Base-by-base conservation (phyloP, 2,113 vertebrate species). In the Turdus rufiventris region DNA sequence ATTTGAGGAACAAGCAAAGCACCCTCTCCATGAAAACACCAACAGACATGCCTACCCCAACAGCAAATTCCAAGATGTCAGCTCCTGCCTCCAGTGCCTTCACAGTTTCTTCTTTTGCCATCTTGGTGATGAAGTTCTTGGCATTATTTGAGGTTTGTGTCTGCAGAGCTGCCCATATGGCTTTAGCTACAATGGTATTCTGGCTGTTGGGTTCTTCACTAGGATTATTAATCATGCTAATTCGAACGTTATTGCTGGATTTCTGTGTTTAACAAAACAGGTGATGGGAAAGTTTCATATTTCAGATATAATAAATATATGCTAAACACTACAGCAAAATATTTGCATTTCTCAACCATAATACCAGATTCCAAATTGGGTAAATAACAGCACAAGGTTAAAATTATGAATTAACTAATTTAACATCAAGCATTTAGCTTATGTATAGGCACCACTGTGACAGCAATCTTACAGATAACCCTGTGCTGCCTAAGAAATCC, bases 51-150 rank as follows among this genome's bases (percentile, higher is more conserved):
- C 98, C 98, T 97, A 99, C 99, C 98, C 99, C 99, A 11, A 99
- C 99, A 26, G 99, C 98, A 66, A 99, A 99, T 40, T 98, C 98
- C 6, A 86, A 61, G 5, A 99, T 94, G 79, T 99, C 97, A 1
- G 93, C 92, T 75, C 99, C 99, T 10, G 94, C 95, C 15, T 98
- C 97, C 94, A 99, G 79, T 3, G 98, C 98, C 5, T 97, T 90
- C 8, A 98, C 99, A 2, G 97, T 99, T 87, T 99, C 99, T 71
- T 99, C 99, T 94, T 99, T 99, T 25, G 98, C 96, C 98, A 99
- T 96, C 97, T 99, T 99, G 91, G 99, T 99, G 97, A 99, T 99
- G 97, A 99, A 99, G 96, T 99, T 99, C 97, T 99, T 99, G 92
- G 99, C 99, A 31, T 99, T 98, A 93, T 98, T 99, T 66, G 99